Percentiles rank a stretch among this genome's conserved stretches.
Evolutionary conservation across 2,113 vertebrate species (phyloP).

Genomic region (Lagopus muta): DNA sequence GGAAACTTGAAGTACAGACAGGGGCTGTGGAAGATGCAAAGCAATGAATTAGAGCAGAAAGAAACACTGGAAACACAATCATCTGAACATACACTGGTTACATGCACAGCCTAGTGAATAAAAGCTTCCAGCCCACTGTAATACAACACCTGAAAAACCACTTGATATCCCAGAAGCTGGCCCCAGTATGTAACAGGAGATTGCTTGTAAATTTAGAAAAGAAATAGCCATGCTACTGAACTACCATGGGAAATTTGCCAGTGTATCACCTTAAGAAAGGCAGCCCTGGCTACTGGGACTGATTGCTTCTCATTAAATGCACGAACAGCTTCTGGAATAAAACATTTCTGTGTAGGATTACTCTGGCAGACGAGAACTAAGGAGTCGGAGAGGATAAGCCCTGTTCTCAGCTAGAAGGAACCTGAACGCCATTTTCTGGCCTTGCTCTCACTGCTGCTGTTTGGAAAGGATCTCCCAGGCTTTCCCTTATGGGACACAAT

Average conservation of each 20-base stretch:
- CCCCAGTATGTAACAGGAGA: constrained; percentile 65
- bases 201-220: constrained; percentile 72
- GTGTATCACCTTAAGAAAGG: constrained; percentile 62
- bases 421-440: constrained; percentile 42
- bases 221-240: constrained; percentile 68
- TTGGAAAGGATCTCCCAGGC: constrained; percentile 19
- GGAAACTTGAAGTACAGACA: not conserved
- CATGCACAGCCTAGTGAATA: constrained; percentile 25
- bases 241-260: constrained; percentile 67
- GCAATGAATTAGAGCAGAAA: not conserved
- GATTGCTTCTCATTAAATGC: constrained; percentile 64
- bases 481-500: not conserved
- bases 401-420: constrained; percentile 32
- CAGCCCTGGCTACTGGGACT: constrained; percentile 49
- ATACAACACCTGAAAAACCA: constrained; percentile 67
- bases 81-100: not conserved
- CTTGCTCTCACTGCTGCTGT: not conserved
- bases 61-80: not conserved
- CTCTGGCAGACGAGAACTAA: constrained; percentile 33
- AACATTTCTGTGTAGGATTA: constrained; percentile 49
- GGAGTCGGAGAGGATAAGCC: constrained; percentile 39
- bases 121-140: constrained; percentile 56
- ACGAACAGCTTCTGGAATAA: constrained; percentile 51
- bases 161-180: constrained; percentile 61
- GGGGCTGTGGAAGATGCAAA: not conserved